Evolutionary conservation across 2,888 invertebrate genomes (phyloP).

Genomic region (Morpho helenor): DNA sequence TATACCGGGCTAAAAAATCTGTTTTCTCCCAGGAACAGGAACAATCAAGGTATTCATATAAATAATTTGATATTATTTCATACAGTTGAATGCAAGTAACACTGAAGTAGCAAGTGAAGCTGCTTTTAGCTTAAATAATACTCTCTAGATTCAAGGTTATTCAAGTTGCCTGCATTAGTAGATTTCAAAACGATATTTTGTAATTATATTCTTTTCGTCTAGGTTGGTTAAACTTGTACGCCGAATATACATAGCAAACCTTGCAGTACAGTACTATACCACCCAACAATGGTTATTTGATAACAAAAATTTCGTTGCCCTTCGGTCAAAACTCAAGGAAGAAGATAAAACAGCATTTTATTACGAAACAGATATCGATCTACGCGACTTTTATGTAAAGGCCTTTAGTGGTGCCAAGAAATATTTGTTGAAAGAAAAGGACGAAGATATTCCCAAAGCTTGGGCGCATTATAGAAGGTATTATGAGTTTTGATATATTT

Average conservation of each 20-base stretch:
- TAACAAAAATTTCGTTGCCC: slow-evolving; percentile 54
- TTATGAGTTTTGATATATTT: too few relatives aligned
- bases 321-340: slow-evolving; percentile 70
- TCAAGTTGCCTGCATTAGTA: too few relatives aligned
- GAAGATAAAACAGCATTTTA: slow-evolving; percentile 79
- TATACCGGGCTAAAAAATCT: too few relatives aligned
- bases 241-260: slow-evolving; percentile 86
- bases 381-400: slow-evolving; percentile 66
- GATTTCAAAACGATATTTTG: too few relatives aligned
- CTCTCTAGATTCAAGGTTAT: too few relatives aligned
- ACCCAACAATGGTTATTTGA: slow-evolving; percentile 87
- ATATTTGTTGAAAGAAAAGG: slow-evolving; percentile 75
- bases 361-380: slow-evolving; percentile 78
- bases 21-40: too few relatives aligned
- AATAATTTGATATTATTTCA: too few relatives aligned
- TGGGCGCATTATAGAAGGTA: slow-evolving; percentile 74
- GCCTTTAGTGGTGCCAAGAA: slow-evolving; percentile 81
- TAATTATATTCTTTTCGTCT: slow-evolving; percentile 23
- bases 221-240: slow-evolving; percentile 90
- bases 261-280: slow-evolving; percentile 86
- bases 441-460: slow-evolving; percentile 75
- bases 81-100: too few relatives aligned
- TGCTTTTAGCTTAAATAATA: too few relatives aligned
- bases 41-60: too few relatives aligned
- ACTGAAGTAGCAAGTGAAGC: too few relatives aligned